A percentile compares a stretch with the other conserved stretches of the same genome.
phyloP scores from a whole-genome alignment of 1,140 invertebrate species.

The Oryctes rhinoceros region DNA sequence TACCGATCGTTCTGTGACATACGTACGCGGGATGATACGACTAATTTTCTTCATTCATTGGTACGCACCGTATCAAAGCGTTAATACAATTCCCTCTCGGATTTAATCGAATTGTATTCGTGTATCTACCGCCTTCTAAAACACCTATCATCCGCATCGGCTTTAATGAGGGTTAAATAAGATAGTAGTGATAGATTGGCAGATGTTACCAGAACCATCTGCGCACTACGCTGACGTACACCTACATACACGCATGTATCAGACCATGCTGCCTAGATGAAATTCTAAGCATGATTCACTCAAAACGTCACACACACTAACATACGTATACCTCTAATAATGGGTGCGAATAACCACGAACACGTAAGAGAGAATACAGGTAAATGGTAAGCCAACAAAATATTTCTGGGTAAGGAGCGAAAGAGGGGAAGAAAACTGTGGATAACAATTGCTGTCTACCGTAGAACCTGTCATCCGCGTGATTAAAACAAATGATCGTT shows the following conservation, averaged over 20 bases:
- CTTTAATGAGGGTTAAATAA: slow-evolving; percentile 36
- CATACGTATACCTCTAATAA: neutral
- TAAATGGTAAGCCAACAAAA: neutral
- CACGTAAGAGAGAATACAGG: slow-evolving; percentile 11
- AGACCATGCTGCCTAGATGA: neutral
- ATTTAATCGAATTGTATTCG: slow-evolving; percentile 31
- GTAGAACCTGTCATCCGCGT: slow-evolving; percentile 30
- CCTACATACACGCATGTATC: neutral
- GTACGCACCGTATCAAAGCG: neutral
- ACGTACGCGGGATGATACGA: neutral
- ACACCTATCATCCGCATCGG: slow-evolving; percentile 11
- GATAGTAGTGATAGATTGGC: slow-evolving; percentile 29
- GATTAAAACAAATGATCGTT: slow-evolving; percentile 34
- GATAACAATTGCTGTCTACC: slow-evolving; percentile 26
- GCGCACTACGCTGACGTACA: neutral
- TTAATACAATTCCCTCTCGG: slow-evolving; percentile 4
- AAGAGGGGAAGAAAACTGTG: slow-evolving; percentile 16
- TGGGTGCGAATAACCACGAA: neutral
- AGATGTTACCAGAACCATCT: slow-evolving; percentile 29
- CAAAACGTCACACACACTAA: neutral
- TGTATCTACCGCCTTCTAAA: neutral
- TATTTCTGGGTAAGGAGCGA: slow-evolving; percentile 25
- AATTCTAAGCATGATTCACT: slow-evolving; percentile 2
- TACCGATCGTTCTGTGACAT: neutral
- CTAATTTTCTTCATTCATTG: slow-evolving; percentile 13